Evolutionary conservation across 2,113 vertebrate species (phyloP), one percentile per base, ranked within the genome.

Genomic region (Myiagra hebetior): DNA sequence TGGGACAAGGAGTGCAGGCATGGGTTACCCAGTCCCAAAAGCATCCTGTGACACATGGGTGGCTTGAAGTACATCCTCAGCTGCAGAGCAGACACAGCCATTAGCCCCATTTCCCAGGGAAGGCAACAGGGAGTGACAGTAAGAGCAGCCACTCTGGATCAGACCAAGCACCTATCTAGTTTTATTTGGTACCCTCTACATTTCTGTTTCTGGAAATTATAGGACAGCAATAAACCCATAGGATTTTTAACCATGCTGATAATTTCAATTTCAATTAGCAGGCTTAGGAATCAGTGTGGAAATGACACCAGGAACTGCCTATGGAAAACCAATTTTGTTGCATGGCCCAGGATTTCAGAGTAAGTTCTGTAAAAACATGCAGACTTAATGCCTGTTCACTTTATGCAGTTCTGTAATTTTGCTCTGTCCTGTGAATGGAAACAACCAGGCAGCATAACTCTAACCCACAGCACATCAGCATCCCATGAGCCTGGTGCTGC

Each of bases 401-500:
- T 72, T 41, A 23, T 22, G 14, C 8, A 39, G 33, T 6, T 57
- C 46, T 80, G 52, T 49, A 33, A 30, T 24, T 78, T 37, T 69
- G 15, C 31, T 83, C 30, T 89, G 3, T 67, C 42, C n/a, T n/a
- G 28, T 50, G 15, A 18, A 19, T 4, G 78, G 44, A 74, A 86
- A 46, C 35, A 56, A 37, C 17, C 13, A 44, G 73, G 13, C 13
- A 70, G 33, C 12, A 2, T 3, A 80, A 70, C 31, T 42, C 9
- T 2, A 56, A 37, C 24, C 23, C 18, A 15, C 35, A 81, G n/a
- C 11, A 20, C 5, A 30, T 55, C 53, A 42, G 50, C 31, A 11
- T 9, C 37, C 39, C 14, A 8, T 0, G 1, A 3, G 0, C 24
- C 52, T 1, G 0, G 10, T 30, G 57, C 27, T 69, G 57, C 55